Base-by-base conservation (phyloP, 2,113 vertebrate species). In the Sorex fumeus region DNA sequence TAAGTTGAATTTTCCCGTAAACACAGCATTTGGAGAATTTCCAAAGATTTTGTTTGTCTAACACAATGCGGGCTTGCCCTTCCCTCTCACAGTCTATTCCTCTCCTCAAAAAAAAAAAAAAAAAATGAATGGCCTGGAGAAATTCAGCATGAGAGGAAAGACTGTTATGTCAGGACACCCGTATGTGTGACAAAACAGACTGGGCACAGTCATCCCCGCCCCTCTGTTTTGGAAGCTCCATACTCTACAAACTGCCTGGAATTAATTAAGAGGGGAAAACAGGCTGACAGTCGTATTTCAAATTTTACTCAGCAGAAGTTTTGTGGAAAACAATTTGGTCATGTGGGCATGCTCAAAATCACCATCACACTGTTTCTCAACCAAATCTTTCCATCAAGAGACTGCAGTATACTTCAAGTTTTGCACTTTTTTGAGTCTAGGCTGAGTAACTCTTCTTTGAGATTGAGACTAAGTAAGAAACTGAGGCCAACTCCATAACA, bases 251-350 rank as follows among this genome's bases (percentile, higher is more conserved):
- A 87, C 93, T 84, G 93, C 95, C 96, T 97, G 96, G 96, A 96
- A 96, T 92, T 96, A 92, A 96, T 97, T 97, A 96, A 84, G 87
- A 93, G 3, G 6, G 91, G 81, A 96, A 96, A 95, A 95, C 93
- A 96, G 87, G 91, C 94, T 50, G 74, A 96, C 82, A 84, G 92
- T 93, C 81, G 28, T 95, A 96, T 96, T 97, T 96, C 95, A 96
- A 84, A 36, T 95, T 95, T 94, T 95, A 95, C 91, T 93, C 94
- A 90, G 88, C 91, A 95, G 70, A 95, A 93, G 81, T 94, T 96
- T 70, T 93, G 92, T 96, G 94, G 84, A 96, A 96, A 97, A 96
- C 96, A 97, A 93, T 93, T 75, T 64, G 84, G 96, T 96, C 96
- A 96, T 87, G 92, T 76, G 89, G 82, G 82, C 79, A 83, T n/a